Conservation (phyloP, 2,888 invertebrate species). For the Nemotelus pantherinus region DNA sequence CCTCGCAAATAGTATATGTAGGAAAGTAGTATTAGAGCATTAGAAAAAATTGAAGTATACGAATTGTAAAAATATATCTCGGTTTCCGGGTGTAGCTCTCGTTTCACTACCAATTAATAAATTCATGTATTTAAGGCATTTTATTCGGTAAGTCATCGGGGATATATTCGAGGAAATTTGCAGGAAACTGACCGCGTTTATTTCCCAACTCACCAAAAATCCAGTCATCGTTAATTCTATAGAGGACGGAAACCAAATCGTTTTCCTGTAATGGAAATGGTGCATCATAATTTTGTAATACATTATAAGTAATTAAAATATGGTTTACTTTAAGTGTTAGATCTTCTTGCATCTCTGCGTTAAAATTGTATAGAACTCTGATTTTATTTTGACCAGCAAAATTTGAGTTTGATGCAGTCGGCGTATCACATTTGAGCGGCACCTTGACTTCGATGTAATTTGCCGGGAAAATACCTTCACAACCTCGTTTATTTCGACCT, state of each 20-base stretch:
- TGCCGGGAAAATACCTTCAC: conserved; percentile 83
- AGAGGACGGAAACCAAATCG: conserved; percentile 71
- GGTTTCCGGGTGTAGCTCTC: not conserved
- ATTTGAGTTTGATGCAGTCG: not conserved
- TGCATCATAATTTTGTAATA: conserved; percentile 46
- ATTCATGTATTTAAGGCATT: conserved; percentile 54
- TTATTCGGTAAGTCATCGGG: conserved; percentile 64
- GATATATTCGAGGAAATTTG: conserved; percentile 76
- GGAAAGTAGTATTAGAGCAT: not conserved
- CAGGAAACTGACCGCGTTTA: conserved; percentile 79
- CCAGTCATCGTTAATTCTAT: conserved; percentile 81
- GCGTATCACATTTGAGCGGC: conserved; percentile 67
- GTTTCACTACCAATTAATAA: conserved; percentile 4
- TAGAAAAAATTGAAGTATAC: conserved; percentile 31
- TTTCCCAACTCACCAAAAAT: conserved; percentile 77
- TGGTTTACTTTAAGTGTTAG: conserved; percentile 66
- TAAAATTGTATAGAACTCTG: conserved; percentile 79
- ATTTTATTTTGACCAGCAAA: conserved; percentile 60
- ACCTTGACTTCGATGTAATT: conserved; percentile 82
- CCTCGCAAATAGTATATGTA: not conserved
- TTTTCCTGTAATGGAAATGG: conserved; percentile 66
- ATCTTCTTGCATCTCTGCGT: conserved; percentile 70
- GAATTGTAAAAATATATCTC: conserved; percentile 14
- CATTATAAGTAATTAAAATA: not conserved
- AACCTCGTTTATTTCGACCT: conserved; percentile 73